Evolutionary conservation across 2,797 vertebrate species (phyloP), one percentile per base, ranked within the genome.

Genomic region (Enteromius treurensis): DNA sequence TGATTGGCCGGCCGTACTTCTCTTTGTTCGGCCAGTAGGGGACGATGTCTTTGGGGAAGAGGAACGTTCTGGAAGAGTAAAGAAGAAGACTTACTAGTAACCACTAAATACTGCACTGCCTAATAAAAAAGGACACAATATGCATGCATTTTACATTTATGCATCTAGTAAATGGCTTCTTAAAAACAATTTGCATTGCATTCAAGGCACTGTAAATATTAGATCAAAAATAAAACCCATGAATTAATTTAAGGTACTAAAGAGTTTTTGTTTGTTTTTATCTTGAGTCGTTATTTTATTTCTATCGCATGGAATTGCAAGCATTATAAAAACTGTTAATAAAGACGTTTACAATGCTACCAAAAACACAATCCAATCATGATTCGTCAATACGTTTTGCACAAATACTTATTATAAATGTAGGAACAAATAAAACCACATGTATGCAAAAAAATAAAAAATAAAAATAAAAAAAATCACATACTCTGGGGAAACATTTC

Each of bases 11-110:
- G 26, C 95, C 95, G 3, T 96, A 95, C 89, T 95, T 96, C 67
- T 96, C 95, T 88, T 95, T 96, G 58, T 94, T 96, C 7, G 96
- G 95, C 87, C 96, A 95, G 17, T 96, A 96, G 68, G 84, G 94
- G 86, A 95, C 96, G 17, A 96, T 90, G 89, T 96, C 95, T 90
- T 96, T 96, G 80, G 94, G 91, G 69, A 93, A 92, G 87, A 96
- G 88, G 87, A 95, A 95, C 58, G 95, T 95, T 3, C 96, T 96
- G 77, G 64, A 90, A 84, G 45, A 79, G 15, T 1, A 74, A 14
- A 69, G 45, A 45, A 8, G 58, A 21, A 8, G 37, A 4, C 34
- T 34, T 2, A 37, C 1, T 77, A 19, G 14, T 62, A 45, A 62
- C 4, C 13, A 1, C 10, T 51, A 51, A 60, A 13, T 13, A 5